Base-by-base conservation (phyloP, 2,888 invertebrate genomes). In the Therioaphis trifolii region DNA sequence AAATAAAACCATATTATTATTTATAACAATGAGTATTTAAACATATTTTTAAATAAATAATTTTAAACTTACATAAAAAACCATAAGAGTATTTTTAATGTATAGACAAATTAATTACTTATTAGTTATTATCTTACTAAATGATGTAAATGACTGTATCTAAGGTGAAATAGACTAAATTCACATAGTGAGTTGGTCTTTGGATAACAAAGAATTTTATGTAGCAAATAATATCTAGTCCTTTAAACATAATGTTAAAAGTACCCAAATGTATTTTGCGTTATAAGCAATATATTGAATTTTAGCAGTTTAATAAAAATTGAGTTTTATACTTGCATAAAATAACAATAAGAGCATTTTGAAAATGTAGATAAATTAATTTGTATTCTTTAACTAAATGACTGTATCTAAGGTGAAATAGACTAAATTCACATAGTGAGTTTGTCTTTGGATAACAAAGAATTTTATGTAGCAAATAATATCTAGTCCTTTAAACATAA, bases 361-460 rank as follows among this genome's bases (percentile, higher is more conserved):
- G n/a, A n/a, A n/a, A n/a, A n/a, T n/a, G n/a, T n/a, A n/a, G n/a
- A n/a, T n/a, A n/a, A n/a, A n/a, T n/a, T n/a, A n/a, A n/a, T n/a
- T n/a, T n/a, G n/a, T n/a, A n/a, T n/a, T n/a, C n/a, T n/a, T n/a
- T 7, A 35, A 35, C 35, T 5, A 35, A 35, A 35, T 5, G 35
- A 35, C 35, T 80, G 72, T 80, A 18, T 49, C 61, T 61, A 72
- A 80, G 63, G 63, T 72, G 61, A 80, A 72, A 80, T 80, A 72
- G 49, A 63, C 71, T 18, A 14, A 71, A 72, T 18, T 61, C 58
- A 46, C 1, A 63, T 18, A 27, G 14, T 40, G 15, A 18, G 18
- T 15, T 29, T 24, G 61, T 80, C 63, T 80, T 80, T 80, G 72
- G 72, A 80, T 80, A 72, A 29, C 49, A 46, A 80, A 80, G 58